Conservation (phyloP, 1,140 invertebrate genomes). For the Drosophila ambigua region DNA sequence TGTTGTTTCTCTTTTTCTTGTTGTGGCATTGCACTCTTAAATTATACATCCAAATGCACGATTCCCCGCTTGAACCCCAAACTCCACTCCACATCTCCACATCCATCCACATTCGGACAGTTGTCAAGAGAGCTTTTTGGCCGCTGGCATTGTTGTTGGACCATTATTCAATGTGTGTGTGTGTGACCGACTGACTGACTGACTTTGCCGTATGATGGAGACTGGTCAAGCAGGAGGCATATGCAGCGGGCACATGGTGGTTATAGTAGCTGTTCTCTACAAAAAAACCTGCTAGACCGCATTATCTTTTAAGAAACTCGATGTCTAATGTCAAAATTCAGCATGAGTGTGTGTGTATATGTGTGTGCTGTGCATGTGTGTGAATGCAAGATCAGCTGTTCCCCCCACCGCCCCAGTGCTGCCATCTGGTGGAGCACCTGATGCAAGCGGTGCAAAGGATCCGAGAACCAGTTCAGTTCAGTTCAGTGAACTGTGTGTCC, state of each 20-base stretch:
- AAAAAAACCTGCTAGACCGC: constrained; percentile 37
- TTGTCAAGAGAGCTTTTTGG: too few species aligned
- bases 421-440: constrained; percentile 8
- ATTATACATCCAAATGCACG: constrained; percentile 3
- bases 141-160: too few species aligned
- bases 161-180: background rate
- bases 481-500: constrained; percentile 13
- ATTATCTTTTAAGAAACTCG: constrained; percentile 22
- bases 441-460: too few species aligned
- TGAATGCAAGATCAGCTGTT: constrained; percentile 42
- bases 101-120: background rate
- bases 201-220: background rate
- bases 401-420: background rate
- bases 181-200: constrained; percentile 47
- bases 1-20: constrained; percentile 37
- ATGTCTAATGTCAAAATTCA: constrained; percentile 11
- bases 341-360: constrained; percentile 10
- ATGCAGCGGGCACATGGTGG: constrained; percentile 42
- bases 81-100: background rate
- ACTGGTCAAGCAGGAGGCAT: constrained; percentile 52
- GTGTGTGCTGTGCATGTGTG: constrained; percentile 8
- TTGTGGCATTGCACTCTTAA: constrained; percentile 1
- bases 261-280: constrained; percentile 25
- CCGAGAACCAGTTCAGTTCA: too few species aligned
- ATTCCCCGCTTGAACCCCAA: background rate